Conservation (phyloP, 1,140 invertebrate species). For the Drosophila parvula region DNA sequence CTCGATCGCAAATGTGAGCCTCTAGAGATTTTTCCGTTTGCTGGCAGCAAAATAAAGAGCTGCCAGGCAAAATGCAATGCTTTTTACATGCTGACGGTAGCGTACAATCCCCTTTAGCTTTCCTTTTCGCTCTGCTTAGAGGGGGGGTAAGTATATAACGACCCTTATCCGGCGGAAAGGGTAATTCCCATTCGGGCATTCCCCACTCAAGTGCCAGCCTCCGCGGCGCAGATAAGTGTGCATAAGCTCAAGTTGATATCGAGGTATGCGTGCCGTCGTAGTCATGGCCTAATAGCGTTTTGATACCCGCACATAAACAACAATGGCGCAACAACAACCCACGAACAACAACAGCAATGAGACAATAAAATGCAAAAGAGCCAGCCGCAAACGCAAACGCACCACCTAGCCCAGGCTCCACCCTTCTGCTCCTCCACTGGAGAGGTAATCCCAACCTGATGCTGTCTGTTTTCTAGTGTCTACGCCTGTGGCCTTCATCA, state of each 20-base stretch:
- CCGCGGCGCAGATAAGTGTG: slow-evolving; percentile 43
- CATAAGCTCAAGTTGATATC: slow-evolving; percentile 63
- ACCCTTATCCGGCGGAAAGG: slow-evolving; percentile 6
- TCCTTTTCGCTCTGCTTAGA: too few species aligned
- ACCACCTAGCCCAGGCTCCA: not conserved
- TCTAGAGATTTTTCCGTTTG: not conserved
- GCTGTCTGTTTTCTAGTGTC: slow-evolving; percentile 76
- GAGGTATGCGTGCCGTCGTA: slow-evolving; percentile 64
- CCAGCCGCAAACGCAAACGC: slow-evolving; percentile 22
- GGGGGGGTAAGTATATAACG: not conserved
- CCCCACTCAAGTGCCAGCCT: not conserved
- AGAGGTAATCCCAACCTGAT: slow-evolving; percentile 77
- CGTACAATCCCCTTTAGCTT: not conserved
- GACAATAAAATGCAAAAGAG: slow-evolving; percentile 80
- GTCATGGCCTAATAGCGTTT: slow-evolving; percentile 78
- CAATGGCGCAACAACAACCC: slow-evolving; percentile 59
- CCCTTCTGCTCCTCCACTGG: slow-evolving; percentile 1
- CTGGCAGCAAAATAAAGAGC: slow-evolving; percentile 1
- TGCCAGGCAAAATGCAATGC: not conserved
- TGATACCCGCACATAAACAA: slow-evolving; percentile 81
- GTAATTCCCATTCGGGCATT: slow-evolving; percentile 29
- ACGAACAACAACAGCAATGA: slow-evolving; percentile 74
- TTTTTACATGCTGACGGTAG: not conserved
- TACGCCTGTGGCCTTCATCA: slow-evolving; percentile 44
- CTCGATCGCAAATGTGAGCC: not conserved